Percentiles rank a stretch among this genome's conserved stretches.
phyloP scores from a whole-genome alignment of 2,113 vertebrate genomes.

The Sterna hirundo region DNA sequence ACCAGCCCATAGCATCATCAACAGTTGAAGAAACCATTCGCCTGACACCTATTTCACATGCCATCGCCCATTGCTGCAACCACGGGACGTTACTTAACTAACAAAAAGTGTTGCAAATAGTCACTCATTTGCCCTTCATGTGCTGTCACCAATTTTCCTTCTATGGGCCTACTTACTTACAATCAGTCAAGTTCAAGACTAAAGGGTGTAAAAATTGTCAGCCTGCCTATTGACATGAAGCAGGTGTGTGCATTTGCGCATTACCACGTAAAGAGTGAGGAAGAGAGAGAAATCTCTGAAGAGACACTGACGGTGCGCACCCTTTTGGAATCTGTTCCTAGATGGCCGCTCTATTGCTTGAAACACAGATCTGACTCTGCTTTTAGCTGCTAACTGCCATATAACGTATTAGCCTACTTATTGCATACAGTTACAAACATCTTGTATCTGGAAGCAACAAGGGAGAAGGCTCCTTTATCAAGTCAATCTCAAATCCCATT shows the following conservation, averaged over 20 bases:
- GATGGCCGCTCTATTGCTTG: neutral
- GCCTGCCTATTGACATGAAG: neutral
- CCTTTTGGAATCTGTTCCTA: neutral
- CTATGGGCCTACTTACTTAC: neutral
- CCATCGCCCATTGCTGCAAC: neutral
- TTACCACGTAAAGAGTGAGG: neutral
- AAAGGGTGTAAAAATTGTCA: neutral
- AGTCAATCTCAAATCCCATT: slow-evolving; percentile 55
- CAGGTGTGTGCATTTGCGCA: neutral
- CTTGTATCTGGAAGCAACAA: slow-evolving; percentile 26
- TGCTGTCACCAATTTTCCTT: neutral
- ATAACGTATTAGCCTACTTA: slow-evolving; percentile 2
- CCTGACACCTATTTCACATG: neutral
- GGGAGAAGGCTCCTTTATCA: slow-evolving; percentile 64
- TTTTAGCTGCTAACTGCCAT: neutral
- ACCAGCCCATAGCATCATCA: neutral
- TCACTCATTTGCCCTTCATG: neutral
- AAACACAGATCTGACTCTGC: neutral
- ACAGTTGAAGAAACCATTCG: neutral
- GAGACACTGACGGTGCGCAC: neutral
- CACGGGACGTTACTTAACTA: neutral
- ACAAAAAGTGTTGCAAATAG: neutral
- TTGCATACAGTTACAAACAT: neutral
- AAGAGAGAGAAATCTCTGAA: neutral
- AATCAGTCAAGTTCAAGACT: neutral